Base-by-base conservation (phyloP, 2,888 invertebrate species). In the Abscondita cerata region DNA sequence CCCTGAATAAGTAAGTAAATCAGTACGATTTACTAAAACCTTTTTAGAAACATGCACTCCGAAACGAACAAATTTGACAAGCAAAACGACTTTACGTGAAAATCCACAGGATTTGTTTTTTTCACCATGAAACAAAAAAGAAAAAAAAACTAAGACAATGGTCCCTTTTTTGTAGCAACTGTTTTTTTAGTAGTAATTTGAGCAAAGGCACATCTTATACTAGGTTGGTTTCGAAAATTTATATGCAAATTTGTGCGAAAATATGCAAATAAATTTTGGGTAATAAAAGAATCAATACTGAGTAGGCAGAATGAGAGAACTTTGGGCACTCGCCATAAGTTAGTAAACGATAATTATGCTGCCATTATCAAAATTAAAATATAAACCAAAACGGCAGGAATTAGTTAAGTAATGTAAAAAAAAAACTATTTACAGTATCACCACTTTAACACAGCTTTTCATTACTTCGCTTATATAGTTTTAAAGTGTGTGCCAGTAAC, bases 361-460 rank as follows among this genome's bases (percentile, higher is more conserved):
- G 50, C 58, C 38, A 44, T 44, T n/a, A n/a, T n/a, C n/a, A 52
- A 13, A 44, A 44, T 18, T 8, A 9, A 44, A 44, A 18, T 3
- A 13, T 11, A 44, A 16, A 33, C 33, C 1, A 19, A 46, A 46
- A 52, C 60, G 59, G 65, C 62, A 67, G 63, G 59, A 65, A 67
- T 63, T 59, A 59, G 56, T 57, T 62, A 64, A 38, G 41, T 47
- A 48, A 48, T 47, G 34, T 33, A 15, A 44, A 34, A 46, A 44
- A 47, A 59, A 54, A 60, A 67, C 64, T 72, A 67, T 70, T 55
- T 71, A 71, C 67, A 70, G 66, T 72, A 72, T 72, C 72, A 72
- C 72, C 71, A 70, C 65, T 69, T 58, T 64, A 69, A 70, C 70
- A 71, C 71, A 71, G 69, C 70, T 60, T 70, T 40, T 67, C 65